Evolutionary conservation across 2,888 invertebrate genomes (phyloP).

Genomic region (Parelbella ahira): DNA sequence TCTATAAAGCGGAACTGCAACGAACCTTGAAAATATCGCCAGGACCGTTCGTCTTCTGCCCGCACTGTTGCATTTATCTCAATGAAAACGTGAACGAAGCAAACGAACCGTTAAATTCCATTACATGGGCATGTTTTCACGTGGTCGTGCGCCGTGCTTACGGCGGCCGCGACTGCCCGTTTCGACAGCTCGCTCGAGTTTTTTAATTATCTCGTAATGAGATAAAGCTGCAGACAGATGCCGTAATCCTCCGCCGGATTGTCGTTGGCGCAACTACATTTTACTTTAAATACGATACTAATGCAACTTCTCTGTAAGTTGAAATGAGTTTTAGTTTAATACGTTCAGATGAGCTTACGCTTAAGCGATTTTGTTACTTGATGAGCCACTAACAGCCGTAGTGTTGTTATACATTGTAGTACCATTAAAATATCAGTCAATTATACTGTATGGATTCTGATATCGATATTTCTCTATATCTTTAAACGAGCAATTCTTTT

Average conservation of each 20-base stretch:
- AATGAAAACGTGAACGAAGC: too few relatives aligned
- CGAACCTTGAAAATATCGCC: too few relatives aligned
- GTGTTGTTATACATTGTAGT: too few relatives aligned
- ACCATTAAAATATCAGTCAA: too few relatives aligned
- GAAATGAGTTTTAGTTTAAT: slow-evolving; percentile 1
- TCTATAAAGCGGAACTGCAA: too few relatives aligned
- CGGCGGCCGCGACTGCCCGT: background rate
- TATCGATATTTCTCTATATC: too few relatives aligned
- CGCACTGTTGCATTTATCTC: too few relatives aligned
- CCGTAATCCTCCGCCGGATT: slow-evolving; percentile 6
- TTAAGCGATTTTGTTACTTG: background rate
- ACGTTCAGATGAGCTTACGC: background rate
- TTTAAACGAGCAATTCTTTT: too few relatives aligned
- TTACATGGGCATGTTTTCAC: slow-evolving; percentile 5
- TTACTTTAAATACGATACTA: slow-evolving; percentile 5
- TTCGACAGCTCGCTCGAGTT: slow-evolving; percentile 13
- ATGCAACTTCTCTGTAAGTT: background rate
- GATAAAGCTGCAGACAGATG: slow-evolving; percentile 7
- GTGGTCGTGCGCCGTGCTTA: slow-evolving; percentile 1
- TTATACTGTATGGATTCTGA: too few relatives aligned
- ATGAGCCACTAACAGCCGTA: background rate
- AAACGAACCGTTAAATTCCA: slow-evolving; percentile 8
- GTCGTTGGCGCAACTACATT: background rate
- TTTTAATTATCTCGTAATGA: slow-evolving; percentile 16
- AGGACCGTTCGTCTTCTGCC: too few relatives aligned